A percentile compares a stretch with the other conserved stretches of the same genome.
phyloP scores from a whole-genome alignment of 2,113 vertebrate species.

The Lycocorax pyrrhopterus region DNA sequence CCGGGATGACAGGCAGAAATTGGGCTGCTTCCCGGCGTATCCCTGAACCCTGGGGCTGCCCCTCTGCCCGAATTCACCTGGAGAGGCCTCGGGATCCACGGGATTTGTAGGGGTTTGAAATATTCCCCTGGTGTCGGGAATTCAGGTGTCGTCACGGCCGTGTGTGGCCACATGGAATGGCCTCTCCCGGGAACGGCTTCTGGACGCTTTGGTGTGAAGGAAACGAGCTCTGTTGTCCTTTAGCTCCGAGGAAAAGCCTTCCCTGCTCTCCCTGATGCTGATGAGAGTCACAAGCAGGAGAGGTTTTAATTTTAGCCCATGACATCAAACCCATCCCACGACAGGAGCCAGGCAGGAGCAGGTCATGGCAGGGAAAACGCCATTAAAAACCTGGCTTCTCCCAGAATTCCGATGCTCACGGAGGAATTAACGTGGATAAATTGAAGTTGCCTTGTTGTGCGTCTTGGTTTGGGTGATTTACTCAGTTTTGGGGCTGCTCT shows the following conservation, averaged over 20 bases:
- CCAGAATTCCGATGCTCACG: fast-evolving
- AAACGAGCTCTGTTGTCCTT: neutral
- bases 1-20: slow-evolving; percentile 71
- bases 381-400: fast-evolving
- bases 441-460: fast-evolving
- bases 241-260: neutral
- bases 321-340: neutral
- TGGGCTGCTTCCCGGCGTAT: neutral
- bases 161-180: fast-evolving
- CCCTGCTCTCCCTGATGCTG: neutral
- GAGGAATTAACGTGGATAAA: fast-evolving
- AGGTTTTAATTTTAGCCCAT: neutral
- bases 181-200: fast-evolving
- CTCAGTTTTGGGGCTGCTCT: fast-evolving
- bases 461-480: neutral
- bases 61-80: neutral
- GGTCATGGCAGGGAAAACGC: neutral
- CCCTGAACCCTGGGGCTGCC: neutral
- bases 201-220: fast-evolving
- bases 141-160: fast-evolving
- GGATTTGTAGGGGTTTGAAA: neutral
- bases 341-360: neutral
- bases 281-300: neutral
- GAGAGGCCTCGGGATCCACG: neutral
- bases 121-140: neutral